Evolutionary conservation across 2,888 invertebrate species (phyloP).

Genomic region (Drosophila niveifrons): DNA sequence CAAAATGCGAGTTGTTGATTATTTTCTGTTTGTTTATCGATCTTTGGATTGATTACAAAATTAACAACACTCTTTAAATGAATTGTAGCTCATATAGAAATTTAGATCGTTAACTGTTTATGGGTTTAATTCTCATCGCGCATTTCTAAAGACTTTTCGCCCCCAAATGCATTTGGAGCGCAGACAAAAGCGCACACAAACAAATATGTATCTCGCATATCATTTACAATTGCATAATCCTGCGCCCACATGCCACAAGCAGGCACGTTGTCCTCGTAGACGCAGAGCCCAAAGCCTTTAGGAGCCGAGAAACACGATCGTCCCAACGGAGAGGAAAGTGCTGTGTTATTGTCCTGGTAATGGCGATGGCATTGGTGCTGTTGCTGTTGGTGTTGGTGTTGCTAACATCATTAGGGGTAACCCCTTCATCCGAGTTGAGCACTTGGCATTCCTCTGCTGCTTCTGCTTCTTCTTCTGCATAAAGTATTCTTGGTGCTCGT

Average conservation of each 20-base stretch:
- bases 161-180: not conserved
- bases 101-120: not conserved
- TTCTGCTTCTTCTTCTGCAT: slow-evolving; percentile 4
- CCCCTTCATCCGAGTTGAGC: slow-evolving; percentile 36
- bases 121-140: not conserved
- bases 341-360: not conserved
- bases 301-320: slow-evolving; percentile 4
- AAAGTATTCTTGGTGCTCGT: slow-evolving; percentile 2
- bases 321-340: not conserved
- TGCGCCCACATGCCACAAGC: slow-evolving; percentile 4
- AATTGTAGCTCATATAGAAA: too few species aligned
- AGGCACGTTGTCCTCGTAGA: not conserved
- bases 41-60: too few species aligned
- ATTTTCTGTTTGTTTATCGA: too few species aligned
- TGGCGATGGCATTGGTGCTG: not conserved
- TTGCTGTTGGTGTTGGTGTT: slow-evolving; percentile 24
- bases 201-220: slow-evolving; percentile 19
- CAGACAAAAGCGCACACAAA: not conserved
- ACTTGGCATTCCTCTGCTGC: slow-evolving; percentile 29
- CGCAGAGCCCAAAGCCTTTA: not conserved
- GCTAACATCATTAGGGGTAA: slow-evolving; percentile 60
- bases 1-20: too few species aligned
- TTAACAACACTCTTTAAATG: too few species aligned
- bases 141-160: not conserved
- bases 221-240: slow-evolving; percentile 35